Evolutionary conservation across 1,140 invertebrate species (phyloP), one percentile per base, ranked within the genome.

Genomic region (Trichogramma pretiosum): DNA sequence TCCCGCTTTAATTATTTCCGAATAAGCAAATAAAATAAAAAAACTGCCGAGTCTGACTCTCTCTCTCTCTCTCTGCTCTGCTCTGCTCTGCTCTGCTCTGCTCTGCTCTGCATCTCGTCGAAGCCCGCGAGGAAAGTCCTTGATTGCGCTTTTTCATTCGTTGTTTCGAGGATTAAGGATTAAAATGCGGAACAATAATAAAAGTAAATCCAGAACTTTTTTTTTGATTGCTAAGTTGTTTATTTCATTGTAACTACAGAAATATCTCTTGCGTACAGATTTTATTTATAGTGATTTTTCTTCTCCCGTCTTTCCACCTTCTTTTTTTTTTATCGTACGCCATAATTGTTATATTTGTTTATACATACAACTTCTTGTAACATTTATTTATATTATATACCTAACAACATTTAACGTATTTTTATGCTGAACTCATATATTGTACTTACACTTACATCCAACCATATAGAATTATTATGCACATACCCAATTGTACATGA

Each of bases 381-480:
- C 67, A 69, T 70, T 67, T 64, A 68, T 51, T 11, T 7, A 28
- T 51, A 51, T 66, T 65, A 64, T 68, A 68, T 68, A 67, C 60
- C 62, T 67, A 68, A 67, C 60, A 68, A 67, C 62, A 65, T 62
- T 63, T 65, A 70, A 66, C 64, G 58, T 58, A 58, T 60, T n/a
- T n/a, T n/a, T 64, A 65, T 55, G 54, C 56, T 60, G 47, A 56
- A 56, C 56, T 56, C 50, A n/a, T 30, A 54, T 51, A 14, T 35
- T 30, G 23, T 46, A 30, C 21, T 23, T 22, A 46, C 23, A 41
- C 33, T 13, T 51, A 46, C 43, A 46, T 45, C 38, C n/a, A 51
- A 46, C 39, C 14, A n/a, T 34, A 40, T 21, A 47, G 9, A 36
- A 32, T n/a, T n/a, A n/a, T 26, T 46, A 45, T 44, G 35, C 28